phyloP scores from a whole-genome alignment of 2,888 invertebrate species.

The Drosophila nigricruria region DNA sequence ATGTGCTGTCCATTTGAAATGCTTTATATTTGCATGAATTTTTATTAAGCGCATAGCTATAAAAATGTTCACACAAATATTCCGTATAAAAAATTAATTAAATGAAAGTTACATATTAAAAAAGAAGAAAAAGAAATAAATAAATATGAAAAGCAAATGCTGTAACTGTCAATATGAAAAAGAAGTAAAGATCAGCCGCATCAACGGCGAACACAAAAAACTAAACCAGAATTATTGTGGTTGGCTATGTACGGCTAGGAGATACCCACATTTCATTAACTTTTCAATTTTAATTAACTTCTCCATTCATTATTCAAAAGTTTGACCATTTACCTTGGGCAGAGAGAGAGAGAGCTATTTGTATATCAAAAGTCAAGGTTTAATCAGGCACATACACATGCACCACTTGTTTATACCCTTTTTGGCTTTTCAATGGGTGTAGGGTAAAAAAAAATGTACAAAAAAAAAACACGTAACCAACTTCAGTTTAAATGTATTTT shows the following conservation, averaged over 20 bases:
- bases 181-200: slow-evolving; percentile 20
- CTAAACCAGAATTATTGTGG: not conserved
- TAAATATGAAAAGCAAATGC: not conserved
- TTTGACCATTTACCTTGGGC: not conserved
- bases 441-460: slow-evolving; percentile 15
- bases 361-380: not conserved
- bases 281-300: slow-evolving; percentile 3
- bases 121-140: not conserved
- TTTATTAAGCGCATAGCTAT: slow-evolving; percentile 1
- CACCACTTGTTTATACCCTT: slow-evolving; percentile 7
- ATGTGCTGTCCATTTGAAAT: not conserved
- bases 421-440: not conserved
- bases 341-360: not conserved
- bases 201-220: not conserved
- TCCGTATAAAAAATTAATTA: slow-evolving; percentile 50
- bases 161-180: slow-evolving; percentile 15
- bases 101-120: slow-evolving; percentile 39
- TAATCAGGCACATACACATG: not conserved
- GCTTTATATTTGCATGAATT: not conserved
- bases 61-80: slow-evolving; percentile 18
- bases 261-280: slow-evolving; percentile 3
- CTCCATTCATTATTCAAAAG: not conserved
- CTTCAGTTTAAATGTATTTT: slow-evolving; percentile 68
- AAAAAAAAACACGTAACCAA: slow-evolving; percentile 40
- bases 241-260: not conserved